Evolutionary conservation across 2,797 vertebrate genomes (phyloP).

Genomic region (Ctenochaetus hawaiiensis): DNA sequence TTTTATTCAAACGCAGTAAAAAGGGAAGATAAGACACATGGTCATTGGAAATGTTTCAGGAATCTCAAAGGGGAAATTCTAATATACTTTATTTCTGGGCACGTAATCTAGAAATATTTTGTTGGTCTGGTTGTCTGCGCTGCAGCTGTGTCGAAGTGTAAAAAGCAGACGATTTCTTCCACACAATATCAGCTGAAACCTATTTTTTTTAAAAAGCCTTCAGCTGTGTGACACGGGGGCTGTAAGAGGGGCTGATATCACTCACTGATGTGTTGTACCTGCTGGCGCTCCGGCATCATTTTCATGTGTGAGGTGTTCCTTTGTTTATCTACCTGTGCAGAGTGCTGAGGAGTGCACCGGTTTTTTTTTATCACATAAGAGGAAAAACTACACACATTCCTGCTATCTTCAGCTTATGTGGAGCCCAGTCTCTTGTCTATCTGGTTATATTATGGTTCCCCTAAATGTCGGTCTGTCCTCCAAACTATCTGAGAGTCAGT

Average conservation of each 20-base stretch:
- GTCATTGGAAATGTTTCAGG: constrained; percentile 48
- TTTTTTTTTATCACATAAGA: constrained; percentile 26
- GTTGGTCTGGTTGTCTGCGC: constrained; percentile 37
- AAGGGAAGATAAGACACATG: constrained; percentile 31
- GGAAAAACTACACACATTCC: neutral
- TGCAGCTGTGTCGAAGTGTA: constrained; percentile 68
- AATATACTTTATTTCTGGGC: constrained; percentile 40
- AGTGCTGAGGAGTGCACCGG: constrained; percentile 32
- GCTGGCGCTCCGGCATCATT: constrained; percentile 40
- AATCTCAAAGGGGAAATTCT: constrained; percentile 54
- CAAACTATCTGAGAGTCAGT: neutral
- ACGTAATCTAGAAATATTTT: constrained; percentile 45
- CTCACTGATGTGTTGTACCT: constrained; percentile 41
- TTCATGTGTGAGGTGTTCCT: constrained; percentile 43
- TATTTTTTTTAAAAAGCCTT: constrained; percentile 22
- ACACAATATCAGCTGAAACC: constrained; percentile 28
- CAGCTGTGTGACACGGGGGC: constrained; percentile 23
- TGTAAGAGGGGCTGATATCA: constrained; percentile 37
- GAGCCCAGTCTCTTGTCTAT: neutral
- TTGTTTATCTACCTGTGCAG: constrained; percentile 41
- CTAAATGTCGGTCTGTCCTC: constrained; percentile 6
- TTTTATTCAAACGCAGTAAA: constrained; percentile 4
- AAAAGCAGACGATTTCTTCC: constrained; percentile 26
- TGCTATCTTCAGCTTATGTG: neutral
- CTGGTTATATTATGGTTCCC: neutral